Conservation (phyloP, 2,888 invertebrate genomes). For the Eilema caniola region DNA sequence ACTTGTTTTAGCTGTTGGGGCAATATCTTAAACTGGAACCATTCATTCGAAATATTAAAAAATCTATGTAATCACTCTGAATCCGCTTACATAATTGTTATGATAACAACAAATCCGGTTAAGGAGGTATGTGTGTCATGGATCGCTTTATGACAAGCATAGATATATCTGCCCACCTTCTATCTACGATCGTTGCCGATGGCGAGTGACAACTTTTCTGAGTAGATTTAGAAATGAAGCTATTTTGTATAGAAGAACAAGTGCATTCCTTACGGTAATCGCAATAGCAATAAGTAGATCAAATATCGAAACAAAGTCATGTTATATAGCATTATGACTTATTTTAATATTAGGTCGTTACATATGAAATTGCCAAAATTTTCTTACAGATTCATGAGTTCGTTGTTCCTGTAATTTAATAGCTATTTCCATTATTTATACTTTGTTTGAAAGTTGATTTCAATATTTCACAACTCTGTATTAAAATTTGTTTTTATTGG, state of each 20-base stretch:
- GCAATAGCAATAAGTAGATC: not conserved
- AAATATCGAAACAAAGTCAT: not conserved
- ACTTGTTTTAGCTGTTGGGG: not conserved
- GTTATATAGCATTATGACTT: too few species aligned
- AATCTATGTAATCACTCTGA: conserved; percentile 1
- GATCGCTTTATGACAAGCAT: not conserved
- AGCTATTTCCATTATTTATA: too few species aligned
- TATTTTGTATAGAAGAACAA: not conserved
- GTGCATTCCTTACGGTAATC: not conserved
- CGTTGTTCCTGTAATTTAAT: too few species aligned
- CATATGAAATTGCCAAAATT: too few species aligned
- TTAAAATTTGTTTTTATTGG: too few species aligned
- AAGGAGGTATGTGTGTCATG: conserved; percentile 24
- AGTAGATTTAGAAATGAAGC: not conserved
- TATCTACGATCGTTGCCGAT: too few species aligned
- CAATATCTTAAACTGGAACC: not conserved
- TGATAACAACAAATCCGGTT: conserved; percentile 16
- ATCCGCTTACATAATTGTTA: conserved; percentile 18
- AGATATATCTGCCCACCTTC: not conserved
- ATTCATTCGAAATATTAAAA: not conserved
- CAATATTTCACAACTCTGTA: conserved; percentile 2
- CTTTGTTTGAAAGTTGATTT: too few species aligned
- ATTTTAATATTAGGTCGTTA: too few species aligned
- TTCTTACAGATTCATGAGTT: too few species aligned
- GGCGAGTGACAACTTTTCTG: not conserved